These are phyloP conservation scores for Ashinkailepas kermadecensis DNA, from an alignment of 2,888 invertebrate genomes.

Conservation along the genomic window DNA sequence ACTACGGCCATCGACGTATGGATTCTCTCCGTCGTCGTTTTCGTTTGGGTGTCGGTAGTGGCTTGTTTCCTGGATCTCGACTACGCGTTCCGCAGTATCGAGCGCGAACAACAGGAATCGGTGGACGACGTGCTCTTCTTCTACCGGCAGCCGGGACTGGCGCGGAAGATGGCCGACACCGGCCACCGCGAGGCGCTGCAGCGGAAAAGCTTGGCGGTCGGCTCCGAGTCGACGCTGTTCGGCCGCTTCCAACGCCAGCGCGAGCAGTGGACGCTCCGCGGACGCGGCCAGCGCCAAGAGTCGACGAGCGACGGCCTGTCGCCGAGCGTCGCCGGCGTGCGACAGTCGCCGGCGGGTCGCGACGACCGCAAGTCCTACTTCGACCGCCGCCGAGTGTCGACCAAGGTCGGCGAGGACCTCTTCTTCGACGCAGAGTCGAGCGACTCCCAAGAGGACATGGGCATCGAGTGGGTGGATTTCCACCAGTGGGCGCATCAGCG, in stretches of 20 bases:
- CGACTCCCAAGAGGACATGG: neutral
- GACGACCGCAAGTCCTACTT: no score
- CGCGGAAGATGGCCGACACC: neutral
- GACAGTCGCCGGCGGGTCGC: no score
- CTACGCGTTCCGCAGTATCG: neutral
- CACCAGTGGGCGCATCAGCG: constrained; percentile 17
- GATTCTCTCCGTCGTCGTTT: neutral
- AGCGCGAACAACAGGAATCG: neutral
- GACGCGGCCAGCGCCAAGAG: neutral
- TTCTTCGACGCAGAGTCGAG: neutral
- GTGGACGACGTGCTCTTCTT: neutral
- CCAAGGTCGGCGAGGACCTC: neutral
- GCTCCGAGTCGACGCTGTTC: neutral
- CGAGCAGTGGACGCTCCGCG: neutral
- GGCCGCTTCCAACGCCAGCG: neutral
- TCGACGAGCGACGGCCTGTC: neutral
- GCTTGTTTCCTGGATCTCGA: neutral
- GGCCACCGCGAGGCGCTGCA: neutral
- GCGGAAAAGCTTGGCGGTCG: neutral
- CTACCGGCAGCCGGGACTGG: constrained; percentile 14
- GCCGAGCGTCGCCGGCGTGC: neutral
- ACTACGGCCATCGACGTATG: neutral
- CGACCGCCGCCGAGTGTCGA: neutral
- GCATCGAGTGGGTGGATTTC: neutral
- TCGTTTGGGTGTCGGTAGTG: constrained; percentile 1